Conservation (phyloP, 1,140 invertebrate species). For the Drosophila bifasciata region DNA sequence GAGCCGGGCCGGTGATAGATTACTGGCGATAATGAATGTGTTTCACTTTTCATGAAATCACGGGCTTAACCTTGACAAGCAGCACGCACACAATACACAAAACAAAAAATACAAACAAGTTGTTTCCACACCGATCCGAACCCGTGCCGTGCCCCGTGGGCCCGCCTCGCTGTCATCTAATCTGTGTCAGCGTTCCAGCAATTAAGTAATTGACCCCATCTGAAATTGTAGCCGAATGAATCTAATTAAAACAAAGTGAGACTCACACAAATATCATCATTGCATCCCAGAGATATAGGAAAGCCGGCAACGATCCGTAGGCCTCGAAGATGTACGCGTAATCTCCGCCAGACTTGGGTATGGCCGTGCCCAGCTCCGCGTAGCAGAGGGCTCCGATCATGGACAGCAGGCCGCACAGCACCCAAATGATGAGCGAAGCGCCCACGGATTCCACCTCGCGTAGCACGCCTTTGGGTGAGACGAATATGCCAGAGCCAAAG, state of each 20-base stretch:
- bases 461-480: conserved; percentile 97
- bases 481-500: conserved; percentile 97
- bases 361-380: conserved; percentile 94
- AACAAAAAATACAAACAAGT: background rate
- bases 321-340: conserved; percentile 96
- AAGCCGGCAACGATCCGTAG: conserved; percentile 96
- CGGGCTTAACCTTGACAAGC: conserved; percentile 17
- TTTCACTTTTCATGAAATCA: conserved; percentile 27
- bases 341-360: conserved; percentile 95
- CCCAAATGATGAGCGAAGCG: conserved; percentile 94
- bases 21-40: conserved; percentile 22
- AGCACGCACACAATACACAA: conserved; percentile 5
- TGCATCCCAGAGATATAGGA: conserved; percentile 96
- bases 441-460: conserved; percentile 94
- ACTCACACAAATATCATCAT: conserved; percentile 92
- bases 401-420: conserved; percentile 92
- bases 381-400: conserved; percentile 97
- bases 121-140: too few relatives aligned
- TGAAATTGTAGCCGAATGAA: too few relatives aligned
- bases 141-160: too few relatives aligned
- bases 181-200: background rate
- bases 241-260: conserved; percentile 1
- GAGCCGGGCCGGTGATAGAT: conserved; percentile 12
- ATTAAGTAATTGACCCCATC: too few relatives aligned
- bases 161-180: background rate